phyloP scores from a whole-genome alignment of 2,797 vertebrate species.

The Peromyscus aztecus region DNA sequence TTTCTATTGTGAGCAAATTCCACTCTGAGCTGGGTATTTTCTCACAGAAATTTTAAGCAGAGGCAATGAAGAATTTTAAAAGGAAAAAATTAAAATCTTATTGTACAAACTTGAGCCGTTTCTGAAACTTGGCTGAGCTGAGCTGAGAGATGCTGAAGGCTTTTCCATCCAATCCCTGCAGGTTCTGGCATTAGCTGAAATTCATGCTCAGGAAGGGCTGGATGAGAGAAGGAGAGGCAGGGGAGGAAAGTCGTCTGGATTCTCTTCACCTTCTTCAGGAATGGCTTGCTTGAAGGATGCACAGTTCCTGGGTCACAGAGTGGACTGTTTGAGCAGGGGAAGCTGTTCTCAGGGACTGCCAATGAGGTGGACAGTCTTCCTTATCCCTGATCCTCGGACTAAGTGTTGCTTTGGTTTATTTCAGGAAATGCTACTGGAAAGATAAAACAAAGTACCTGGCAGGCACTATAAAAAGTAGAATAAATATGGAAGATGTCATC shows the following conservation, averaged over 20 bases:
- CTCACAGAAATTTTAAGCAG: conserved; percentile 86
- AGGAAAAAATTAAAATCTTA: conserved; percentile 83
- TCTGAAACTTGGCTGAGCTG: conserved; percentile 85
- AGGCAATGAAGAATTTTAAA: conserved; percentile 83
- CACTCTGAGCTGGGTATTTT: conserved; percentile 87
- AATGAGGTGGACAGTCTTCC: conserved; percentile 86
- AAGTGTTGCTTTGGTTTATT: conserved; percentile 91
- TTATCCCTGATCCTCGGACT: conserved; percentile 87
- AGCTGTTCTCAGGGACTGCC: conserved; percentile 84
- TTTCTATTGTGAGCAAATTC: conserved; percentile 87
- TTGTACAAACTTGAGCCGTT: conserved; percentile 89
- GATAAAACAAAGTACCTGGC: conserved; percentile 88
- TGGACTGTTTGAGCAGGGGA: conserved; percentile 86
- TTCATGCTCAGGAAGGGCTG: conserved; percentile 77
- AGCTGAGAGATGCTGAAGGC: conserved; percentile 78
- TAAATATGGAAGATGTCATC: conserved; percentile 81
- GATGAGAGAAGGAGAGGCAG: conserved; percentile 83
- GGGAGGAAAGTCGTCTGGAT: conserved; percentile 80
- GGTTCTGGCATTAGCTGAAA: conserved; percentile 84
- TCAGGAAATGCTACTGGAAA: conserved; percentile 89
- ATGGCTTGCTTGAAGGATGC: conserved; percentile 88
- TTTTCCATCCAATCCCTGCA: conserved; percentile 82
- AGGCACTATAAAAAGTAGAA: conserved; percentile 87
- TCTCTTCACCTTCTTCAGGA: conserved; percentile 85
- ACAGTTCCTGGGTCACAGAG: conserved; percentile 84